A percentile compares a stretch with the other conserved stretches of the same genome.
These are phyloP conservation scores for Apaloderma vittatum DNA, from an alignment of 2,113 vertebrate species.

Conservation along the genomic window DNA sequence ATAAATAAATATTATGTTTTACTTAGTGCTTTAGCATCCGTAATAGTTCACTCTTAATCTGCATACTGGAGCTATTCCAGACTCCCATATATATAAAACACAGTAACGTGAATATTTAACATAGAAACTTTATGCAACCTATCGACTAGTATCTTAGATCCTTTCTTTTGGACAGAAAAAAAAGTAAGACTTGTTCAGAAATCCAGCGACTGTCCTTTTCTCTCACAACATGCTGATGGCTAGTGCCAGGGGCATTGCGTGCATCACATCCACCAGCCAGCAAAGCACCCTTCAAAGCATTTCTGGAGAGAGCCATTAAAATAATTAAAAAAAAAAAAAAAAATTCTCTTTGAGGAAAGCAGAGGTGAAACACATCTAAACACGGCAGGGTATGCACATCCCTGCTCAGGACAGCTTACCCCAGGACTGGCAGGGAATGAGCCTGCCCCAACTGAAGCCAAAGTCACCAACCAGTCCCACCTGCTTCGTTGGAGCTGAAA, in stretches of 20 bases:
- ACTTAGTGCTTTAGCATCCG: conserved; percentile 72
- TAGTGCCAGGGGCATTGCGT: rapidly evolving
- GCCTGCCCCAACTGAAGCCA: rapidly evolving
- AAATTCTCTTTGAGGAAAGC: not conserved
- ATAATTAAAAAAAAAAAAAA: not conserved
- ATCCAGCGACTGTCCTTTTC: not conserved
- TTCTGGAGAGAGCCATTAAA: not conserved
- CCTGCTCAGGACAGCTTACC: rapidly evolving
- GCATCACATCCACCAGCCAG: rapidly evolving
- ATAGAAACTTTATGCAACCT: conserved; percentile 57
- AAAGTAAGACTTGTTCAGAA: conserved; percentile 18
- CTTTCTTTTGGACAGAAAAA: not conserved
- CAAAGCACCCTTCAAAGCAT: not conserved
- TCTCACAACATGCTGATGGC: not conserved
- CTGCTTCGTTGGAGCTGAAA: rapidly evolving
- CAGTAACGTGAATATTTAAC: conserved; percentile 68
- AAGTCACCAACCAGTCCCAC: not conserved
- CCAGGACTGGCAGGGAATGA: rapidly evolving
- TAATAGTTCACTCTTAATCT: conserved; percentile 77
- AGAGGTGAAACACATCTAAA: not conserved
- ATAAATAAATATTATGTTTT: conserved; percentile 82
- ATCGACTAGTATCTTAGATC: conserved; percentile 48
- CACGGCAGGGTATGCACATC: not conserved
- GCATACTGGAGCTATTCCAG: conserved; percentile 73
- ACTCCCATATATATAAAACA: conserved; percentile 70